These are phyloP conservation scores for Myopa testacea DNA, from an alignment of 2,888 invertebrate genomes.

Conservation along the genomic window DNA sequence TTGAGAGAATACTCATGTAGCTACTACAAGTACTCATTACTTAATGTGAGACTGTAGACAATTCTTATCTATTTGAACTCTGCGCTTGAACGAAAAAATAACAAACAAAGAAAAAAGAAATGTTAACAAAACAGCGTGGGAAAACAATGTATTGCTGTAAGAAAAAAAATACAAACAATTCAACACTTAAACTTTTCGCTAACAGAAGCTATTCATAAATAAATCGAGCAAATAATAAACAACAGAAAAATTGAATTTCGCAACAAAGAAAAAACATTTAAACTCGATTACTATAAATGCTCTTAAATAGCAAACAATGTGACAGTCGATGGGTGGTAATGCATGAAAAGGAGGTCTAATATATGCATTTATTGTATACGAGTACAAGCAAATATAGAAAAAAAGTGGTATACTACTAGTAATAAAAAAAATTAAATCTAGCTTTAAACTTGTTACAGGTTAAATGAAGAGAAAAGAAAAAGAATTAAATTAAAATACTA, in stretches of 20 bases:
- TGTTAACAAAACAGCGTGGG: conserved; percentile 40
- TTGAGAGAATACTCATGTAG: conserved; percentile 1
- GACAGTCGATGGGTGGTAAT: neutral
- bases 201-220: conserved; percentile 13
- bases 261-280: conserved; percentile 15
- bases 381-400: too few species aligned
- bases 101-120: conserved; percentile 3
- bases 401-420: too few species aligned
- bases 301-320: conserved; percentile 38
- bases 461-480: too few species aligned
- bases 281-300: conserved; percentile 25
- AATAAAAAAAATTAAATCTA: too few species aligned
- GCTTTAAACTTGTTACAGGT: too few species aligned
- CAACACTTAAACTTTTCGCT: neutral
- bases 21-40: neutral
- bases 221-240: conserved; percentile 37
- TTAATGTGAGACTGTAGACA: conserved; percentile 12
- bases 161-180: neutral
- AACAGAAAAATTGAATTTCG: conserved; percentile 21
- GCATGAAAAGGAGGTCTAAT: neutral
- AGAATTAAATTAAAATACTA: too few species aligned
- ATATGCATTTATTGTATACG: neutral
- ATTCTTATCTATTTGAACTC: neutral
- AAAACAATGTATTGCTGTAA: conserved; percentile 12
- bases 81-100: neutral